phyloP scores from a whole-genome alignment of 2,888 invertebrate genomes.

The Penaeus monodon region DNA sequence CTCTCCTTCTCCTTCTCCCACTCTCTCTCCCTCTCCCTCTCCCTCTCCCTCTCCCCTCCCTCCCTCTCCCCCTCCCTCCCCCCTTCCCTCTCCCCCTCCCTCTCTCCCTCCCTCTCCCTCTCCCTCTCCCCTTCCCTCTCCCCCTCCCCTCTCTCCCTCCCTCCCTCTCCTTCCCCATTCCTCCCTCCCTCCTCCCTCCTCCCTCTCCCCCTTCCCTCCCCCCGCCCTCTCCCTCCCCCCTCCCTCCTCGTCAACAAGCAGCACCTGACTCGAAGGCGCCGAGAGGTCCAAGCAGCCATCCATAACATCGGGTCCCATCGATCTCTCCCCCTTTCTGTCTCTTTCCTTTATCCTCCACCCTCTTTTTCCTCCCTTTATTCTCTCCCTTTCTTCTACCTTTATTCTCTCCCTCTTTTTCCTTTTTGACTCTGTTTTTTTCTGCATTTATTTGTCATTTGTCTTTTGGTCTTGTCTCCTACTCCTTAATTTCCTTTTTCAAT shows the following conservation, averaged over 20 bases:
- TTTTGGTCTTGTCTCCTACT: not conserved
- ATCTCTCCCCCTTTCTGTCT: not conserved
- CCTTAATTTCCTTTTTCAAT: not conserved
- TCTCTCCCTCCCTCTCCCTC: not conserved
- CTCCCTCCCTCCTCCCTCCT: not conserved
- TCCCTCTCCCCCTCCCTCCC: too few relatives aligned
- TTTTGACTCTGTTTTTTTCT: too few relatives aligned
- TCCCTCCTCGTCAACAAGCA: constrained; percentile 10
- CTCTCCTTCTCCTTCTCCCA: too few relatives aligned
- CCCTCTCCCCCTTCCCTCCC: not conserved
- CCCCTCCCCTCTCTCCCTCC: too few relatives aligned
- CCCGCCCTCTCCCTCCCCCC: not conserved
- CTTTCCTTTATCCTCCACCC: not conserved
- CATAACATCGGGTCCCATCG: constrained; percentile 1
- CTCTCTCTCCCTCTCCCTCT: too few relatives aligned
- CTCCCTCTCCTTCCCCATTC: too few relatives aligned
- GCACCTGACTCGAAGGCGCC: not conserved
- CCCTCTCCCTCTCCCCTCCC: too few relatives aligned
- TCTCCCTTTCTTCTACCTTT: too few relatives aligned
- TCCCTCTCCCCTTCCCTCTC: not conserved
- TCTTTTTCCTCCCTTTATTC: too few relatives aligned
- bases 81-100: not conserved
- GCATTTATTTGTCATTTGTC: too few relatives aligned
- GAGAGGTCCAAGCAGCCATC: too few relatives aligned
- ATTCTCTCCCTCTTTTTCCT: too few relatives aligned